phyloP scores from a whole-genome alignment of 2,888 invertebrate species.

The Yponomeuta malinellus region DNA sequence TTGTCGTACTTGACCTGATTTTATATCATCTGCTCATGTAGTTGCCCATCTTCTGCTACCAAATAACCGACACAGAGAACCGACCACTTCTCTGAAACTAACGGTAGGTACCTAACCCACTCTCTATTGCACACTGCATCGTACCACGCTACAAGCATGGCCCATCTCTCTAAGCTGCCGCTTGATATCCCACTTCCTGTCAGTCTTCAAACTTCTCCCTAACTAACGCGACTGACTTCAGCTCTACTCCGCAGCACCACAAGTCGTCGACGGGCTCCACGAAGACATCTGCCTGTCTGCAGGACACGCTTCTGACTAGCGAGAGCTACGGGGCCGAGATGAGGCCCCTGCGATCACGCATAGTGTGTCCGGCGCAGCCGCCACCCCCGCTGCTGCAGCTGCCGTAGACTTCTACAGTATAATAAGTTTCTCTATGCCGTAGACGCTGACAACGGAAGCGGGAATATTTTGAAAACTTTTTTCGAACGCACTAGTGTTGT shows the following conservation, averaged over 20 bases:
- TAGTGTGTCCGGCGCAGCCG: neutral
- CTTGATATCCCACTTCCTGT: neutral
- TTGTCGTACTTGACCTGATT: too few species aligned
- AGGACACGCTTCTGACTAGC: constrained; percentile 55
- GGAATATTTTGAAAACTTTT: neutral
- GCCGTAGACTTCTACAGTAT: too few species aligned
- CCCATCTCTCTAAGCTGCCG: neutral
- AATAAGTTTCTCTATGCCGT: too few species aligned
- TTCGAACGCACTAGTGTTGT: too few species aligned
- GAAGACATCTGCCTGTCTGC: constrained; percentile 64
- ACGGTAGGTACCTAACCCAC: too few species aligned
- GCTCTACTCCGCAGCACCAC: constrained; percentile 42
- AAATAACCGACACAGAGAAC: too few species aligned
- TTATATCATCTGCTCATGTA: too few species aligned
- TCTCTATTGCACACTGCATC: too few species aligned
- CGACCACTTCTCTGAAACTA: too few species aligned
- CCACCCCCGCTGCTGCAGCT: neutral
- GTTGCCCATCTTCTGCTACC: too few species aligned
- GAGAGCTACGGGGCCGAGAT: constrained; percentile 58
- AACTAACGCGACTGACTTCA: neutral
- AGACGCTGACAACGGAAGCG: neutral
- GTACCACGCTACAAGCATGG: too few species aligned
- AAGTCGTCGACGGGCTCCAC: constrained; percentile 61
- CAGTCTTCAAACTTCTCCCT: neutral
- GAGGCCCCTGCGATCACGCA: constrained; percentile 35